Base-by-base conservation (phyloP, 2,797 vertebrate species). In the Astyanax mexicanus region DNA sequence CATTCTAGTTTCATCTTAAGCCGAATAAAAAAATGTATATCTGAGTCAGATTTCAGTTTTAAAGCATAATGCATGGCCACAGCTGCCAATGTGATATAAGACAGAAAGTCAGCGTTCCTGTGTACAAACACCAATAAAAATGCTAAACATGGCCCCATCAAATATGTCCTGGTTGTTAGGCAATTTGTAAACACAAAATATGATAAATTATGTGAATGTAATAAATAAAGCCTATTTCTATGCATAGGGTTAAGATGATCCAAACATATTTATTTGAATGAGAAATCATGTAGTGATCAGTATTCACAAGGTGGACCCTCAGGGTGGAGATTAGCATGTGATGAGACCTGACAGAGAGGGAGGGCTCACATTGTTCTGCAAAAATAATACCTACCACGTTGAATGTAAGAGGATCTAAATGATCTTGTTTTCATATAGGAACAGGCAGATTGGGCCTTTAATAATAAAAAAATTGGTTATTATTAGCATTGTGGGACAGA, bases 291-390 rank as follows among this genome's bases (percentile, higher is more conserved):
- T 72, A 40, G 40, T 57, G 51, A 49, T 77, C 61, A 58, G 78
- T 61, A 80, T 80, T 75, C 52, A 80, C 70, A 70, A 72, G 19
- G 45, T 60, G 68, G 44, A 71, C 27, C 61, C 61, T 65, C 32
- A 47, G 67, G 51, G 27, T 29, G 47, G 15, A 80, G 68, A 67
- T 80, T 49, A 66, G 51, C 61, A 52, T 32, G 25, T 66, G 35
- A 25, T 37, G 66, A 79, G 61, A 64, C 52, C 61, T 29, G 71
- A 42, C 42, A 67, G 42, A 60, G 4, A 15, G 12, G 47, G 38
- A 52, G 5, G 32, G 29, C 58, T 60, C 42, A 11, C 0, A 37
- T 17, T 21, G 21, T 25, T 78, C 60, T 66, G 40, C 10, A 62
- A 62, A 60, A 27, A 29, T 17, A 54, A 44, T 29, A 25, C 23